These are phyloP conservation scores for Pterocles gutturalis DNA, from an alignment of 2,113 vertebrate species.

Conservation along the genomic window DNA sequence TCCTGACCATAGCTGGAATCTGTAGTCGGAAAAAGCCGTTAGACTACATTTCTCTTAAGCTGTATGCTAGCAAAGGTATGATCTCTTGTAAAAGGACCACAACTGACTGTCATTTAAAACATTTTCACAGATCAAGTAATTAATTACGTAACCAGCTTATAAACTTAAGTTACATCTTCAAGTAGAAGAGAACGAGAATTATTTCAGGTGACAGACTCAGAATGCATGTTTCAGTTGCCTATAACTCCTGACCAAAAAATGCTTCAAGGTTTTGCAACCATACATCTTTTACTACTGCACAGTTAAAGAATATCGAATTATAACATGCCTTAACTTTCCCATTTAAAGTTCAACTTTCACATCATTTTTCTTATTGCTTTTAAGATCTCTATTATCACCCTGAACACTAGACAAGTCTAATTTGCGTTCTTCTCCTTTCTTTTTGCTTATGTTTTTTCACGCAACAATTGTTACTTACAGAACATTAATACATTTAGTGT, in stretches of 20 bases:
- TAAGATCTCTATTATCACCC: not conserved
- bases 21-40: constrained; percentile 59
- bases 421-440: not conserved
- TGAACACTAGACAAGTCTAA: not conserved
- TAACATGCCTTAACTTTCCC: not conserved
- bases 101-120: not conserved
- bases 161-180: not conserved
- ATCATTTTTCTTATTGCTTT: not conserved
- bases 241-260: not conserved
- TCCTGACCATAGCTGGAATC: constrained; percentile 95
- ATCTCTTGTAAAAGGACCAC: not conserved
- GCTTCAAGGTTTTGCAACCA: not conserved
- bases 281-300: not conserved
- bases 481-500: not conserved
- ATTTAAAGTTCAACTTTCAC: not conserved
- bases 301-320: not conserved
- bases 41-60: not conserved
- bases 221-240: not conserved
- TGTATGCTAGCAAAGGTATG: not conserved
- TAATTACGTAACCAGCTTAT: not conserved
- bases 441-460: not conserved
- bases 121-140: not conserved
- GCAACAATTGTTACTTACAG: not conserved
- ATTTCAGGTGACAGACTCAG: not conserved
- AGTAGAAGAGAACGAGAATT: not conserved